Evolutionary conservation across 2,113 vertebrate species (phyloP).

Genomic region (Mesoclemmys tuberculata): DNA sequence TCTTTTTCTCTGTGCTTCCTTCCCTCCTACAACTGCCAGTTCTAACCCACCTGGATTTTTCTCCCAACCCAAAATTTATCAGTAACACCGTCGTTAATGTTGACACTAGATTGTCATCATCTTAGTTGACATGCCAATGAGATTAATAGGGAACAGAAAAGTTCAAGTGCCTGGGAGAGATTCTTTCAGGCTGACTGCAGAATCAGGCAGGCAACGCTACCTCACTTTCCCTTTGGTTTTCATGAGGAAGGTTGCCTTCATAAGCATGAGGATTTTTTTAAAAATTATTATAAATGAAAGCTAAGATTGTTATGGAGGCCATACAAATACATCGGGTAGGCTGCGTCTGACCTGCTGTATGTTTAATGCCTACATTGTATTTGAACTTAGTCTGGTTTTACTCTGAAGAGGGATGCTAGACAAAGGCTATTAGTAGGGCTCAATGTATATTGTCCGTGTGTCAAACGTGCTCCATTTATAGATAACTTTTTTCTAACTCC

Average conservation of each 20-base stretch:
- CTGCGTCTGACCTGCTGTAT: not conserved
- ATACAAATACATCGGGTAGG: not conserved
- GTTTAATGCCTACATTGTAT: not conserved
- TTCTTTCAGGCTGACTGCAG: rapidly evolving
- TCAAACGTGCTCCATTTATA: not conserved
- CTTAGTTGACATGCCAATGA: not conserved
- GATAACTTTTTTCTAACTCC: not conserved
- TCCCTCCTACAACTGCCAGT: not conserved
- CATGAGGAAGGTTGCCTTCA: not conserved
- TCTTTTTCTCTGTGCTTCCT: not conserved
- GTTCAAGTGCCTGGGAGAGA: not conserved
- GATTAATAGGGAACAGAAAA: not conserved
- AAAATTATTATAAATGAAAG: not conserved
- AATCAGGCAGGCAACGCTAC: not conserved
- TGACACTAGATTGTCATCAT: not conserved
- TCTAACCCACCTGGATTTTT: not conserved
- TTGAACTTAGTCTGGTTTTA: not conserved
- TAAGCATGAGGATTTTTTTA: not conserved
- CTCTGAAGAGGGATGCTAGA: not conserved
- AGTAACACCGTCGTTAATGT: not conserved
- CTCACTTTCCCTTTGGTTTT: rapidly evolving
- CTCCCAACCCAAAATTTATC: not conserved
- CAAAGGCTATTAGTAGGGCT: not conserved
- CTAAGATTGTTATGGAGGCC: not conserved
- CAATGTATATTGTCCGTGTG: not conserved